Evolutionary conservation across 2,888 invertebrate species (phyloP), one percentile per base, ranked within the genome.

Genomic region (Sipunculus nudus): DNA sequence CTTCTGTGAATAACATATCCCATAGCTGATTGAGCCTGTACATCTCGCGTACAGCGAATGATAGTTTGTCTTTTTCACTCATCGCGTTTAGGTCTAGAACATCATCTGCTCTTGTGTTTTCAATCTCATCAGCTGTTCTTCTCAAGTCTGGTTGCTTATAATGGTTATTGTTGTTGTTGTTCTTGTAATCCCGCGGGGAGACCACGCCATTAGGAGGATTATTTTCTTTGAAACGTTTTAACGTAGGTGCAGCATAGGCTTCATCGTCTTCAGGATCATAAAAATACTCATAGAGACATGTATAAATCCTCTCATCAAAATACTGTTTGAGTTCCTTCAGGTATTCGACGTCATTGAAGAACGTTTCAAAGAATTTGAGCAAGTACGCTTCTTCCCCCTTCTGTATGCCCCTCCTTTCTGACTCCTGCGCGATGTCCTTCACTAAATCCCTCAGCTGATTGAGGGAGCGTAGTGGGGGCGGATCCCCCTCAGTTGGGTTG

Each of bases 271-370:
- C 38, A 1, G 75, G 69, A 46, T 76, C 77, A 53, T 68, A 75
- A 59, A 75, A 78, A 49, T 75, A 74, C 35, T 68, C 68, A 38
- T 75, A 70, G 29, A 79, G 61, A 40, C 64, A 65, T 28, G 61
- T 59, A 43, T 75, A 73, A n/a, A 79, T 73, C 57, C 74, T 75
- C 25, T 74, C 73, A 46, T 77, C 75, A 59, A 78, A 79, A 47
- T 75, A 72, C 32, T 69, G 67, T 59, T 79, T 78, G 25, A 78
- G 58, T 28, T 72, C 68, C 29, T 67, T 69, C 31, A 78, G 58
- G 47, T 76, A 74, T 2, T 67, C 53, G 3, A 78, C 47, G 50
- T 78, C 78, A 29, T 73, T 74, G 8, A 76, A 61, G 56, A 77
- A 77, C 2, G 67, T 59, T n/a, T 75, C 71, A 40, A 73, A 74